Conservation (phyloP, 2,797 vertebrate species). For the Coendou prehensilis region DNA sequence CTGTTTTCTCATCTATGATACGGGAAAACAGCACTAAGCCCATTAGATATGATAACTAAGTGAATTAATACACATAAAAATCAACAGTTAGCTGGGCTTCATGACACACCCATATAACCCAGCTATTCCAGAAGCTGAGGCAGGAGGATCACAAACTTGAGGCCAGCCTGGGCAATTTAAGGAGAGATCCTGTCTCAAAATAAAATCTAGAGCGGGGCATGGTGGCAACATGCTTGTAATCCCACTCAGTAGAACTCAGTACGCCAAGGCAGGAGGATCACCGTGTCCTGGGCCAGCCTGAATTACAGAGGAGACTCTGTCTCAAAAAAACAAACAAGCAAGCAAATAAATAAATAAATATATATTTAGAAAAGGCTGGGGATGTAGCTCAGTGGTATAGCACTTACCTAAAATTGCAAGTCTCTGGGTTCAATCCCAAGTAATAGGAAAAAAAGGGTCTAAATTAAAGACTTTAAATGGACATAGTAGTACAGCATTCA, state of each 20-base stretch:
- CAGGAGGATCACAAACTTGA: not conserved
- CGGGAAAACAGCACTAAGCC: slow-evolving; percentile 6
- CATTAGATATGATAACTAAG: not conserved
- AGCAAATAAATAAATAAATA: not conserved
- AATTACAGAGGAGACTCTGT: not conserved
- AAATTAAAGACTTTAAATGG: not conserved
- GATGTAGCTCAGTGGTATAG: not conserved
- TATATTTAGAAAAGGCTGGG: not conserved
- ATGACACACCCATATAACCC: not conserved
- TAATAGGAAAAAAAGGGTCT: not conserved
- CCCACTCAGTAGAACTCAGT: not conserved
- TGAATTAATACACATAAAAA: not conserved
- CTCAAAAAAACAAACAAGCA: not conserved
- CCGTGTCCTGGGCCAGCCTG: not conserved
- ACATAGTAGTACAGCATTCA: not conserved
- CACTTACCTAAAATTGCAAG: not conserved
- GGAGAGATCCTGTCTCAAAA: not conserved
- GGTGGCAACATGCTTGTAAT: not conserved
- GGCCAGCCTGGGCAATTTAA: not conserved
- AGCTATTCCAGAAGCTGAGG: not conserved
- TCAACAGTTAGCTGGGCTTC: not conserved
- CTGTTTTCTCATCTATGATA: slow-evolving; percentile 53
- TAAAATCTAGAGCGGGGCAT: not conserved
- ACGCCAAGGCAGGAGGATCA: not conserved
- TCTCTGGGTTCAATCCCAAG: not conserved